A percentile compares a stretch with the other conserved stretches of the same genome.
phyloP scores from a whole-genome alignment of 1,140 invertebrate species.

The Ostrea edulis region DNA sequence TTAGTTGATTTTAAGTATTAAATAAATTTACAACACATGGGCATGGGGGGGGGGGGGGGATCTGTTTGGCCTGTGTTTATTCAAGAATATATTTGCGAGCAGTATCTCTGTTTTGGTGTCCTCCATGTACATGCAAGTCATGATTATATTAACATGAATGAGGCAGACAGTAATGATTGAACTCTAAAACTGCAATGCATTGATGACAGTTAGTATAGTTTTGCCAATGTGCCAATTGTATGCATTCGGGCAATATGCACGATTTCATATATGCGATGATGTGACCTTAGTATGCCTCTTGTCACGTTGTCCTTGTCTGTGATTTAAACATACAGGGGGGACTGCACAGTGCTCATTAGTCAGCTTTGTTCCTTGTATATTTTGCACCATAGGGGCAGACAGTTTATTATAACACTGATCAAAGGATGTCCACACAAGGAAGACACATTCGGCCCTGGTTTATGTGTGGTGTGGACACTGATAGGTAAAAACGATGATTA shows the following conservation, averaged over 20 bases:
- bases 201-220: background rate
- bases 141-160: no score
- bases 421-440: background rate
- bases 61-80: no score
- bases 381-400: background rate
- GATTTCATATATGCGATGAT: background rate
- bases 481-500: background rate
- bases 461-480: background rate
- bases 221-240: background rate
- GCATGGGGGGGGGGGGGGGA: no score
- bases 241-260: background rate
- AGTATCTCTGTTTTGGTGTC: no score
- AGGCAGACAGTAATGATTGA: no score
- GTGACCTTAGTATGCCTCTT: background rate
- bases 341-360: background rate
- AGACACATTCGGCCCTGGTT: background rate
- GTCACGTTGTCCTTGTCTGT: background rate
- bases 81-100: no score
- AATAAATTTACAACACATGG: no score
- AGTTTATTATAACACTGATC: background rate
- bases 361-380: background rate
- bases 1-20: no score
- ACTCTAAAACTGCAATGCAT: no score
- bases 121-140: no score
- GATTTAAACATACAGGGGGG: background rate